Conservation (phyloP, 1,140 invertebrate genomes). For the Eriocheir sinensis region DNA sequence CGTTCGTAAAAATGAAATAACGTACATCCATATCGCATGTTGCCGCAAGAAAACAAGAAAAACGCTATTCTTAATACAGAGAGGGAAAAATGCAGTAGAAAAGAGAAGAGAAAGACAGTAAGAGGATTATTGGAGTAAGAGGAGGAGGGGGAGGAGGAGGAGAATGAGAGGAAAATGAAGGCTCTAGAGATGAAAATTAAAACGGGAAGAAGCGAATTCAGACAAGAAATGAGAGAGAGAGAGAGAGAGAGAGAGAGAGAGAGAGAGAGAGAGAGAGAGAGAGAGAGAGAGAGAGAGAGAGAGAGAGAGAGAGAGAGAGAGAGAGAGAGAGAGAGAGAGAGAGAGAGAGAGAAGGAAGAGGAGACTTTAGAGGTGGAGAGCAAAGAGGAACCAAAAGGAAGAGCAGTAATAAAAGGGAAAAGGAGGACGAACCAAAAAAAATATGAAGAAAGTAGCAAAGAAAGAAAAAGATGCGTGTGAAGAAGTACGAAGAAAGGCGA, state of each 20-base stretch:
- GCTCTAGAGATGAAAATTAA: neutral
- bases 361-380: no score
- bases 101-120: no score
- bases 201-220: neutral
- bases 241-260: neutral
- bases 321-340: slow-evolving; percentile 52
- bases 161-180: slow-evolving; percentile 11
- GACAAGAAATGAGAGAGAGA: neutral
- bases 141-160: neutral
- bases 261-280: slow-evolving; percentile 56
- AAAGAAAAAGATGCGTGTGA: neutral
- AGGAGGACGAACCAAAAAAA: no score
- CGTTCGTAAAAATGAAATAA: no score
- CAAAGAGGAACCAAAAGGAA: no score
- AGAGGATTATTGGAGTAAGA: no score
- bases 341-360: neutral
- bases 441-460: neutral
- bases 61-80: no score
- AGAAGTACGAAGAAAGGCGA: no score
- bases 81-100: no score
- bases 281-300: slow-evolving; percentile 60
- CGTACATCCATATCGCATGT: no score
- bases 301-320: slow-evolving; percentile 60
- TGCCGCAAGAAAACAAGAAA: no score
- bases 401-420: no score